phyloP scores from a whole-genome alignment of 2,113 vertebrate species.

The Aepyceros melampus region DNA sequence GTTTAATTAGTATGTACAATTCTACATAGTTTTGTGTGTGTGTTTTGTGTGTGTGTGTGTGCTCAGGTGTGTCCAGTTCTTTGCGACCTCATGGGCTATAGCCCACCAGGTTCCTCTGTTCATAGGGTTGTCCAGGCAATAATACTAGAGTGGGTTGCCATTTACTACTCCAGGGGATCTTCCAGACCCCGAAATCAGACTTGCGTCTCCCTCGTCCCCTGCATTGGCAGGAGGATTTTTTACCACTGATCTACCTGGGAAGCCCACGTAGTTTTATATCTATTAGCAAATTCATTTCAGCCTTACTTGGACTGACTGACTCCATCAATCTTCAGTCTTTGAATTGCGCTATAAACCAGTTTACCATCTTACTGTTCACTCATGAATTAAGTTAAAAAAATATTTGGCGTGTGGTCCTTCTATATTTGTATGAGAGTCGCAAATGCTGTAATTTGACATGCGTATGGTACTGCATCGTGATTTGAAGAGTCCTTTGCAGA shows the following conservation, averaged over 20 bases:
- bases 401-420: background rate
- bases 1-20: background rate
- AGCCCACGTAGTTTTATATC: background rate
- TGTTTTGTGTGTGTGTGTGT: rapidly evolving
- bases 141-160: background rate
- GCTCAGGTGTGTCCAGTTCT: background rate
- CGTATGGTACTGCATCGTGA: rapidly evolving
- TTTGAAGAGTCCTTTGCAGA: background rate
- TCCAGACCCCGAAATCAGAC: background rate
- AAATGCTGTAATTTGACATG: background rate
- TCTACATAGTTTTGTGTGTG: background rate
- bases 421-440: background rate
- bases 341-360: background rate
- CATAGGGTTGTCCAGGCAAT: background rate
- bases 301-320: background rate
- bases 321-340: background rate
- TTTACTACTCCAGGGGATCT: background rate
- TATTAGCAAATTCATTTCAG: background rate
- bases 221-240: background rate
- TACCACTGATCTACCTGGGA: background rate
- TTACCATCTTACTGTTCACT: background rate
- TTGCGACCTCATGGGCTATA: background rate
- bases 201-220: rapidly evolving
- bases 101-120: background rate
- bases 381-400: background rate